Evolutionary conservation across 2,113 vertebrate species (phyloP), one percentile per base, ranked within the genome.

Genomic region (Percina caprodes): DNA sequence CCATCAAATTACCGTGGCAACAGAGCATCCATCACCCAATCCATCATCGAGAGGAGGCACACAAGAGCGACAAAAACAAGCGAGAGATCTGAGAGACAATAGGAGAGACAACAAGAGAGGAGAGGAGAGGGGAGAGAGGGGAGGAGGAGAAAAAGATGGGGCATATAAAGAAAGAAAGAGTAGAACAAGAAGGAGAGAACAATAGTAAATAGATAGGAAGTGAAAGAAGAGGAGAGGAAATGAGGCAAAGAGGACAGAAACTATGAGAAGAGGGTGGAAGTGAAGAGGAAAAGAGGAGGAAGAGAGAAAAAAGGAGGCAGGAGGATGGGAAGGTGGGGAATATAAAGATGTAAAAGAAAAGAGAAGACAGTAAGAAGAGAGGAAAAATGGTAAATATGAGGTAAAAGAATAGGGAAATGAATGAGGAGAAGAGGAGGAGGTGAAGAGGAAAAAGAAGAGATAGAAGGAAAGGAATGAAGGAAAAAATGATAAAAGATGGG

Each of bases 1-100:
- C 89, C 68, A 58, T 84, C 84, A 84, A 80, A 82, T 80, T 39
- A 74, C 82, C 12, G 68, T 54, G 69, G 72, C 45, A 80, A 79
- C 77, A 18, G 65, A n/a, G 46, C 80, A 80, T 85, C 79, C 73
- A 78, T 78, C 74, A 63, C 6, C 55, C 24, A 58, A 54, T 81
- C 82, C 52, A 55, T 23, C 82, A 85, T 73, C 54, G 5, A 24
- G 8, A 48, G 46, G 52, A 80, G 52, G 74, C n/a, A 9, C 10
- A 65, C 16, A 1, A 56, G 66, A 76, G 52, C 4, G 51, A 49
- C 26, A 16, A 42, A 42, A 42, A 62, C 26, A 45, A 14, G 14
- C 49, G 35, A 65, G 68, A 72, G 74, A 59, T 67, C 13, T 51
- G 70, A 69, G 58, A 54, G 52, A 62, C 21, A 14, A 21, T 26